These are phyloP conservation scores for Mesorhabditis sp. DNA, from an alignment of 2,888 invertebrate genomes.

Conservation along the genomic window DNA sequence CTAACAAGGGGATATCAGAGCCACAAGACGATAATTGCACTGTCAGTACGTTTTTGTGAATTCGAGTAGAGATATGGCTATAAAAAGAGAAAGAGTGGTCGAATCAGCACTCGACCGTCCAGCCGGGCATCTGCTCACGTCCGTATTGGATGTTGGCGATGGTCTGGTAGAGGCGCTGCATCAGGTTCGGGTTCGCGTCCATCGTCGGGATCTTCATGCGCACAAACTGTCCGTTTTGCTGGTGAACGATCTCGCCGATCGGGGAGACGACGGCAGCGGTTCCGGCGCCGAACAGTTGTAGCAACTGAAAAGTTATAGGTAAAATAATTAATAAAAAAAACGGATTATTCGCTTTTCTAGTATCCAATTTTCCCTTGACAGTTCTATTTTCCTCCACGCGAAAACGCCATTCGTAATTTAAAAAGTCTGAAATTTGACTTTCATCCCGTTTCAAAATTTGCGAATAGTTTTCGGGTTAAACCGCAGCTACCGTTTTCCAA, in stretches of 20 bases:
- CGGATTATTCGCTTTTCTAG: not conserved
- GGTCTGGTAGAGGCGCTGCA: slow-evolving; percentile 71
- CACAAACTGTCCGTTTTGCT: slow-evolving; percentile 60
- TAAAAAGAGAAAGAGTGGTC: too few species aligned
- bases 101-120: slow-evolving; percentile 16
- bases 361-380: not conserved
- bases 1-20: too few species aligned
- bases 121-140: slow-evolving; percentile 33
- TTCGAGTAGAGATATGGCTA: too few species aligned
- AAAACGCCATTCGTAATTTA: not conserved
- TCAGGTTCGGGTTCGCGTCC: slow-evolving; percentile 72
- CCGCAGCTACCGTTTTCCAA: too few species aligned
- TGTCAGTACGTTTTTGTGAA: too few species aligned
- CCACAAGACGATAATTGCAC: too few species aligned
- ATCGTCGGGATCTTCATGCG: slow-evolving; percentile 61
- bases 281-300: slow-evolving; percentile 93
- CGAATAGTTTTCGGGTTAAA: too few species aligned
- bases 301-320: slow-evolving; percentile 67
- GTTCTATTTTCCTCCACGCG: not conserved
- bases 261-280: slow-evolving; percentile 93
- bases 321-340: not conserved
- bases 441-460: too few species aligned
- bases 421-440: not conserved
- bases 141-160: slow-evolving; percentile 74
- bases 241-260: slow-evolving; percentile 77